A percentile compares a stretch with the other conserved stretches of the same genome.
Conservation (phyloP, 2,888 invertebrate species). For the Sphinx pinastri region DNA sequence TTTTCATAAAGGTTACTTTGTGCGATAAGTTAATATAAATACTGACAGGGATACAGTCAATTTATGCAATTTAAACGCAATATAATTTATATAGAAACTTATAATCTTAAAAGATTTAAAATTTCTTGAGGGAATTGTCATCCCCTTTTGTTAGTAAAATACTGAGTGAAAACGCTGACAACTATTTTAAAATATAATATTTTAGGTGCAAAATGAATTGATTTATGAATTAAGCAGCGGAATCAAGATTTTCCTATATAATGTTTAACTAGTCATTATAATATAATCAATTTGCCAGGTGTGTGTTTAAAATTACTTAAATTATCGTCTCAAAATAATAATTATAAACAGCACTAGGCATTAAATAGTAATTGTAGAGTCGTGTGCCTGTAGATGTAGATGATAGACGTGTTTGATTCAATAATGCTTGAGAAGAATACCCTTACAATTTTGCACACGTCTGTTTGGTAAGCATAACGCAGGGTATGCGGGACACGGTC, state of each 20-base stretch:
- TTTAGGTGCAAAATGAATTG: background rate
- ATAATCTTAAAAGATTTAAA: slow-evolving; percentile 5
- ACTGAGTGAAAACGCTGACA: background rate
- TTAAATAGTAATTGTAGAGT: background rate
- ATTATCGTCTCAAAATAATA: background rate
- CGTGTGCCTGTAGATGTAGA: background rate
- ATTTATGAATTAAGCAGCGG: too few species aligned
- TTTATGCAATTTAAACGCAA: too few species aligned
- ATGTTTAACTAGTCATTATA: too few species aligned
- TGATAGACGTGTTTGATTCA: background rate
- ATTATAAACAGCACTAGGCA: background rate
- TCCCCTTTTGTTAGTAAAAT: background rate
- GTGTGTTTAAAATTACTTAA: too few species aligned
- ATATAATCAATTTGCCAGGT: too few species aligned
- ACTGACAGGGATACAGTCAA: too few species aligned
- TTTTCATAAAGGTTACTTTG: too few species aligned
- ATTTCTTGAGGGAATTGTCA: background rate
- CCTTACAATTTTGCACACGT: slow-evolving; percentile 1
- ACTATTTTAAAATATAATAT: background rate
- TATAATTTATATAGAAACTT: too few species aligned
- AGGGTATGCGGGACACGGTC: background rate
- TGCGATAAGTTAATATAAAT: too few species aligned
- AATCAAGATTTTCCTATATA: too few species aligned
- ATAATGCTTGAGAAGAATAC: slow-evolving; percentile 3
- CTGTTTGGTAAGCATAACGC: background rate